Base-by-base conservation (phyloP, 2,888 invertebrate species). In the Myopa tessellatipennis region DNA sequence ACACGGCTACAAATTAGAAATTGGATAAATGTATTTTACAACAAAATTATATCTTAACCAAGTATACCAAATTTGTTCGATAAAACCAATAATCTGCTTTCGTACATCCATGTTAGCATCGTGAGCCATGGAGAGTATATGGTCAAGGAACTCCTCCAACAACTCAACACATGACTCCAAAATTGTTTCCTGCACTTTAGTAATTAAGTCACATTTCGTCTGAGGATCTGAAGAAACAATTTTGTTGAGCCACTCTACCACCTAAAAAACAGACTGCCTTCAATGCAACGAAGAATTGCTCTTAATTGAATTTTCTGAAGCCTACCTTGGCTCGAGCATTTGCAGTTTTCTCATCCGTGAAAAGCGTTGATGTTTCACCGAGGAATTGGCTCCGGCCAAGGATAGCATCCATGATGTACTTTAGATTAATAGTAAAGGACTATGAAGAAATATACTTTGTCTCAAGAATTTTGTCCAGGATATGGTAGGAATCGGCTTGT, bases 31-130 rank as follows among this genome's bases (percentile, higher is more conserved):
- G n/a, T 26, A 18, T 26, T 65, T 63, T 5, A 6, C 45, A n/a
- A n/a, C n/a, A n/a, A n/a, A n/a, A n/a, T n/a, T n/a, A 52, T 36
- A 61, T 26, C 16, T 14, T 40, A 6, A 5, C 34, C 4, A 52
- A 69, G 34, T 7, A 58, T 68, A 98, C 98, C 98, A 97, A 80
- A 96, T 93, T 89, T 98, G 97, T 90, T 99, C 98, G 83, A 99
- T 95, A 89, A 99, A 99, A 60, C 93, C 93, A 75, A 97, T 93
- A 70, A 98, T 92, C 83, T 95, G 94, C 87, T 95, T 96, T 85
- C 95, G 94, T 4, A 99, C 95, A 82, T 98, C 97, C 52, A 93
- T 91, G 83, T 92, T 94, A 82, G 93, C 92, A 87, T 98, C 98
- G 81, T 92, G 93, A 50, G 95, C 93, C 89, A 96, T 95, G 82